Base-by-base conservation (phyloP, 2,888 invertebrate species). In the Noctua janthe region DNA sequence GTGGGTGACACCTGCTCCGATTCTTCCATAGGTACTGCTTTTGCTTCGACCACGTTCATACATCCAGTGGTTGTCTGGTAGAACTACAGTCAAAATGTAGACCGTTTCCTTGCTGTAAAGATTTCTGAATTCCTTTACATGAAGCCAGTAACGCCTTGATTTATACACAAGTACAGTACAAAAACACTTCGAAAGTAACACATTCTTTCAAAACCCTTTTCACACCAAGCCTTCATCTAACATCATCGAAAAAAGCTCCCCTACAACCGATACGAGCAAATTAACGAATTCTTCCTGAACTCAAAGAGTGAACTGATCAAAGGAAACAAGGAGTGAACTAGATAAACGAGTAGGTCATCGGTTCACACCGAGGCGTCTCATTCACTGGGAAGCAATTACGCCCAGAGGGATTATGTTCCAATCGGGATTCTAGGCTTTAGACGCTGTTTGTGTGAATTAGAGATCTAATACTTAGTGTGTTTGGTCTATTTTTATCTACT, bases 371-470 rank as follows among this genome's bases (percentile, higher is more conserved):
- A 74, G 62, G 74, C 66, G 59, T 83, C 74, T 78, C 87, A 72
- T 83, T 83, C 83, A 76, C 47, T 74, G 67, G 70, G 70, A 83
- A 83, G 87, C 88, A 86, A 85, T 85, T 85, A 83, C 79, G 80
- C 59, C 51, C 71, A 51, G 29, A 35, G 66, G 80, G 86, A 86
- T 85, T 86, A 86, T 76, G 70, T 75, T 73, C 66, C 74, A 54
- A 80, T 86, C 69, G 76, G 29, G 69, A 47, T 84, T 29, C 62
- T 49, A 74, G 73, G 66, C 43, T 76, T 59, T 76, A 81, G 76
- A 70, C 5, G 77, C 11, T 71, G 56, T 17, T 59, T 23, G 49
- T 51, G 71, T 66, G 56, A 76, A 77, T 71, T 66, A 35, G 43
- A 56, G 71, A 73, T 71, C 62, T 82, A 43, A 23, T 71, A 76